Evolutionary conservation across 2,797 vertebrate species (phyloP), one percentile per base, ranked within the genome.

Genomic region (Philypnodon macrostomus): DNA sequence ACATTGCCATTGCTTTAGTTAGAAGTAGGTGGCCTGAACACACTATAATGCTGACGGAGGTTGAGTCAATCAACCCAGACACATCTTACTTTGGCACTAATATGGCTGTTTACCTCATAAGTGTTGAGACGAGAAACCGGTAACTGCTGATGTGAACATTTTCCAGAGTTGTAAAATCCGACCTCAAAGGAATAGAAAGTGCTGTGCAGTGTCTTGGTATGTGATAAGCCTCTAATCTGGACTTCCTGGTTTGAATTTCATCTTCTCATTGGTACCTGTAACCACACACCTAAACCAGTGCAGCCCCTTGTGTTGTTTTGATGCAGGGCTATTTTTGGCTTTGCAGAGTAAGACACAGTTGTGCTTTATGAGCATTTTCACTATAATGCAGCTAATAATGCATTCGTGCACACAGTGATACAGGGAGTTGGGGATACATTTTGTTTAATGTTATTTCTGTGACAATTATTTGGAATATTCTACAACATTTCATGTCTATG

Each of bases 281-380:
- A 39, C 60, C 48, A 29, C 55, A 60, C 49, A 7, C 65, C 67
- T 54, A 60, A 67, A 61, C 47, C 41, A 48, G 26, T 1, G 24
- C 56, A 53, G 54, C 47, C 33, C 54, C 36, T 44, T 50, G 63
- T 60, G 60, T 45, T 58, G 63, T 63, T 75, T 47, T 48, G 57
- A 74, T 63, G 70, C 52, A 54, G 19, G 21, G 62, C 21, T 77
- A 73, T 82, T 72, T 76, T 63, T 50, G 52, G 36, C 38, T 23
- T 41, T 39, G 34, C 49, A 65, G 44, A 29, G 33, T 44, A 35
- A 47, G 42, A 18, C 46, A 35, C 32, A 47, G 47, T 47, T 42
- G 54, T 2, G 13, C 53, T 68, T 70, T 40, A 57, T 35, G 52
- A 55, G 45, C 33, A 34, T 2, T 34, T 45, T 51, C 10, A 58